Evolutionary conservation across 2,797 vertebrate genomes (phyloP).

Genomic region (Dendrocincla fuliginosa): DNA sequence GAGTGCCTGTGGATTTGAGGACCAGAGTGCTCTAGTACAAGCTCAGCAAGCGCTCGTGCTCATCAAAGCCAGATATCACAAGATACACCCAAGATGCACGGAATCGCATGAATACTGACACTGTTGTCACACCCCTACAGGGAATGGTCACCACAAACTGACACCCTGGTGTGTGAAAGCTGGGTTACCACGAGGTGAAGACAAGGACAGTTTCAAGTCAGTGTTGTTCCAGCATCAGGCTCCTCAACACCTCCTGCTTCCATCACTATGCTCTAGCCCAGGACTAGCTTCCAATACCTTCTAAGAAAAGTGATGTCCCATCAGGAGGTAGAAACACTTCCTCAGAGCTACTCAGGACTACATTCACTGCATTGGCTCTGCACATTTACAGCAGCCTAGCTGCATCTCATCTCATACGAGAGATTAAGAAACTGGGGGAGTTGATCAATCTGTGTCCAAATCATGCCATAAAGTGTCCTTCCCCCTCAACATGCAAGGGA

Average conservation of each 20-base stretch:
- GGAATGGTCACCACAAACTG: not conserved
- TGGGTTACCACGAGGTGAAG: not conserved
- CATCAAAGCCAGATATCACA: not conserved
- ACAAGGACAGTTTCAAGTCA: not conserved
- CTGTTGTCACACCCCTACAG: not conserved
- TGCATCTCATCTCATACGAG: not conserved
- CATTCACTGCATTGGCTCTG: not conserved
- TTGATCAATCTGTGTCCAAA: not conserved
- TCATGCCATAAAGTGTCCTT: not conserved
- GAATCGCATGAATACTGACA: not conserved
- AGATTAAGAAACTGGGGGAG: not conserved
- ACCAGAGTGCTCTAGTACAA: not conserved
- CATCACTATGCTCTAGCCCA: not conserved
- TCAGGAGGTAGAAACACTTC: not conserved
- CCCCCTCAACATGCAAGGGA: not conserved
- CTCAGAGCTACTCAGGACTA: not conserved
- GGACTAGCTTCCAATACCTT: not conserved
- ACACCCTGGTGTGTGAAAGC: not conserved
- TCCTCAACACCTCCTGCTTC: not conserved
- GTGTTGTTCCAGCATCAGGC: not conserved
- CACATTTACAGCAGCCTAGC: rapidly evolving
- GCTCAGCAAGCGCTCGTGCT: not conserved
- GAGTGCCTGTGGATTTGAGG: not conserved
- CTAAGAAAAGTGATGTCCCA: not conserved
- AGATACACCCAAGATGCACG: not conserved